phyloP scores from a whole-genome alignment of 2,797 vertebrate genomes.

The Pogoniulus pusillus region DNA sequence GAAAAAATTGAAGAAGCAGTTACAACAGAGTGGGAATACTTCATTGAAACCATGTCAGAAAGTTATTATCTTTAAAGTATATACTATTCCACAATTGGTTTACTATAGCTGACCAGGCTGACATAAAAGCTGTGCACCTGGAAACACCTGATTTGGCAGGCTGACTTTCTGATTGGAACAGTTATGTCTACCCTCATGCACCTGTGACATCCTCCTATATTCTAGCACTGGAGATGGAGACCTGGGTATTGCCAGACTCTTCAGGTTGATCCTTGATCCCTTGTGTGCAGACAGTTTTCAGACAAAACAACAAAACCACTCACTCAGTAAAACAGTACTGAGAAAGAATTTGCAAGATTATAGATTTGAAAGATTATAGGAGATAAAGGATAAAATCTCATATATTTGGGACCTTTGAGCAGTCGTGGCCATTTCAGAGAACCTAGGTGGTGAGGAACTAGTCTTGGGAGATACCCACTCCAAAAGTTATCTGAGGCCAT shows the following conservation, averaged over 20 bases:
- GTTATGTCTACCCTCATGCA: neutral
- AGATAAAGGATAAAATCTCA: neutral
- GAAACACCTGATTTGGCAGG: neutral
- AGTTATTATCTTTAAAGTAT: neutral
- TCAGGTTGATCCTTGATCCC: neutral
- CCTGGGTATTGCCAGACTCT: neutral
- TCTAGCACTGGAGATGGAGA: neutral
- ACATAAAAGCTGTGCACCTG: neutral
- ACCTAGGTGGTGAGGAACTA: neutral
- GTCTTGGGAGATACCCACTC: neutral
- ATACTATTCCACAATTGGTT: rapidly evolving
- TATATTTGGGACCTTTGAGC: neutral
- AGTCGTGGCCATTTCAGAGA: neutral
- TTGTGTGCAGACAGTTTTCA: neutral
- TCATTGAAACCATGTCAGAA: neutral
- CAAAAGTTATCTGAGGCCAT: neutral
- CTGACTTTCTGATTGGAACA: rapidly evolving
- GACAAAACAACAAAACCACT: neutral
- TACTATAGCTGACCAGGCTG: neutral
- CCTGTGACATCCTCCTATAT: neutral
- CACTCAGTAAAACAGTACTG: neutral
- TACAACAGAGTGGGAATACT: neutral
- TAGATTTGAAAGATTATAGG: too few relatives aligned
- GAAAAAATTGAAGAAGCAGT: neutral
- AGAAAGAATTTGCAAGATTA: neutral